Percentiles rank a stretch among this genome's conserved stretches.
Conservation (phyloP, 2,888 invertebrate species). For the Biston stratarius region DNA sequence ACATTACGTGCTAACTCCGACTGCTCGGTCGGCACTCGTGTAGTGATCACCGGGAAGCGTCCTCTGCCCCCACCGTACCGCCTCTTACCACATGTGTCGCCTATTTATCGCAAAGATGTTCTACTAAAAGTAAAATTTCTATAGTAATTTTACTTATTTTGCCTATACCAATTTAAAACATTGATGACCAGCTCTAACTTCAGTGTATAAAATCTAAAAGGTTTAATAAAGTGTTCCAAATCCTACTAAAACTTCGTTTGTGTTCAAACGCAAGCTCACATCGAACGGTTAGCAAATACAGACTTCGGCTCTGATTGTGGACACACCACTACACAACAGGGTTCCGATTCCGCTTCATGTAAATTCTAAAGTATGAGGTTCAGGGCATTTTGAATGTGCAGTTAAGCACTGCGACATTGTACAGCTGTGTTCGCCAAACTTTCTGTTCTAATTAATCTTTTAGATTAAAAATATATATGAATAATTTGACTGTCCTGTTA, state of each 20-base stretch:
- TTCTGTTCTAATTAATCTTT: background rate
- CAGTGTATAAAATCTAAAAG: background rate
- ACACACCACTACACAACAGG: constrained; percentile 38
- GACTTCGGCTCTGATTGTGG: constrained; percentile 14
- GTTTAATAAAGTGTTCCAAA: constrained; percentile 16
- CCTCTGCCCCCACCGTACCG: no score
- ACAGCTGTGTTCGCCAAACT: constrained; percentile 11
- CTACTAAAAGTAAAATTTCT: no score
- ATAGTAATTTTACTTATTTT: no score
- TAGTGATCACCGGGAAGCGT: no score
- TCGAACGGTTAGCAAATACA: constrained; percentile 30
- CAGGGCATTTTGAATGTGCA: constrained; percentile 13
- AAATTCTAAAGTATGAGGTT: constrained; percentile 32
- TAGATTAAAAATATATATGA: no score
- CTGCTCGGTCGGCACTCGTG: no score
- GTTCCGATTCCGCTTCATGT: constrained; percentile 21
- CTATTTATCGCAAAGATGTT: no score
- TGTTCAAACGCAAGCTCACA: constrained; percentile 2
- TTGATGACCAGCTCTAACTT: background rate
- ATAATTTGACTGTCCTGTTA: no score
- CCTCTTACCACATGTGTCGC: no score
- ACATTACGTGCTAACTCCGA: no score
- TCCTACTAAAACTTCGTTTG: constrained; percentile 12
- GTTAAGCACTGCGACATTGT: background rate
- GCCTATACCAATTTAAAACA: background rate